Evolutionary conservation across 2,797 vertebrate species (phyloP).

Genomic region (Hippoglossus hippoglossus): DNA sequence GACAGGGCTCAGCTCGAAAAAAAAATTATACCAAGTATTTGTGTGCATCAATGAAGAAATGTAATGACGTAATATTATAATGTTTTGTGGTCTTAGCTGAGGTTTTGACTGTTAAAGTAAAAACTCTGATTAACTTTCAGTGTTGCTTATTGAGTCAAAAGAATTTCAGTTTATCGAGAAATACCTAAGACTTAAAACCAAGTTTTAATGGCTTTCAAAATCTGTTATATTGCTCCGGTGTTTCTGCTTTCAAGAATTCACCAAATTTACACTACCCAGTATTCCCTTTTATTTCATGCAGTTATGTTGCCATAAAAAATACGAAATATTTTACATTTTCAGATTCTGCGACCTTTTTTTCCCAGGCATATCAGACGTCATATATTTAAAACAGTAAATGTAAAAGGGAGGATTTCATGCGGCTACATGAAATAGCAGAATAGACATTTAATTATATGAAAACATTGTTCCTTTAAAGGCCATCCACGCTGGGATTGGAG

Average conservation of each 20-base stretch:
- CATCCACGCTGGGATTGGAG: conserved; percentile 17
- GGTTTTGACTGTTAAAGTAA: no score
- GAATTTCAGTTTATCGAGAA: no score
- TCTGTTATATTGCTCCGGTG: not conserved
- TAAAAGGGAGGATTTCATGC: conserved; percentile 2
- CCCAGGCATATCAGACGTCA: not conserved
- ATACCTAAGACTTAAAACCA: no score
- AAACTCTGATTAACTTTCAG: not conserved
- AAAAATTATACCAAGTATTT: no score
- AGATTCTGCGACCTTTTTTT: not conserved
- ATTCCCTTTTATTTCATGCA: not conserved
- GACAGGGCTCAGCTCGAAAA: no score
- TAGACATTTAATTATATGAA: conserved; percentile 33
- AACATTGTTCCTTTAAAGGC: conserved; percentile 43
- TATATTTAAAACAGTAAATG: not conserved
- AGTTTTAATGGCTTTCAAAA: no score
- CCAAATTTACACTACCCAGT: not conserved
- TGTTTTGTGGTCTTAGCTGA: no score
- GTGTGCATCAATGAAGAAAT: no score
- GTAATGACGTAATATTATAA: no score
- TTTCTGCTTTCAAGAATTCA: not conserved
- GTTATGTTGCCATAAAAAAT: not conserved
- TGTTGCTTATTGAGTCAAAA: not conserved
- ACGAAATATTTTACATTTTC: not conserved
- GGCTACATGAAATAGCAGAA: conserved; percentile 5